Conservation (phyloP, 2,888 invertebrate species). For the Fissipunctia ypsillon region DNA sequence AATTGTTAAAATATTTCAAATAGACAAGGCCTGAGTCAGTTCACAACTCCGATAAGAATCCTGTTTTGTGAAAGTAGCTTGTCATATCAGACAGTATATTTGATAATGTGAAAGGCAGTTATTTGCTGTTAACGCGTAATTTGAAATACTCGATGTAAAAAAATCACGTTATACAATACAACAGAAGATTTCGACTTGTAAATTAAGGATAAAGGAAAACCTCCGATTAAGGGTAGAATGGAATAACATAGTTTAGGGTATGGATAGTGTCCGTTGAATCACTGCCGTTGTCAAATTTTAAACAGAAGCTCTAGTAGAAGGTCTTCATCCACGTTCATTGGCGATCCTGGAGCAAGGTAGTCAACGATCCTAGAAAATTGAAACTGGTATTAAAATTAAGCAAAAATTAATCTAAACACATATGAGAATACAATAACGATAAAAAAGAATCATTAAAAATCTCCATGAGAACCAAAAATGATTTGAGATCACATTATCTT, state of each 20-base stretch:
- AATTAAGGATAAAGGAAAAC: constrained; percentile 24
- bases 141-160: constrained; percentile 50
- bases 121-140: constrained; percentile 52
- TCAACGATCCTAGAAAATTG: constrained; percentile 80
- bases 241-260: constrained; percentile 36
- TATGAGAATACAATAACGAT: background rate
- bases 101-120: constrained; percentile 63
- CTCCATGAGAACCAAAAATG: background rate
- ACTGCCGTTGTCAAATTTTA: constrained; percentile 80
- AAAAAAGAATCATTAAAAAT: background rate
- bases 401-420: background rate
- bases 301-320: constrained; percentile 87
- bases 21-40: constrained; percentile 83
- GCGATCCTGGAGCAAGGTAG: constrained; percentile 87
- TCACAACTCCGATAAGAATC: constrained; percentile 83
- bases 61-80: constrained; percentile 72
- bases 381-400: constrained; percentile 6
- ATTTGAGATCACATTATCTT: background rate
- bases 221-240: constrained; percentile 28
- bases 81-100: constrained; percentile 60
- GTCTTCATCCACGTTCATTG: constrained; percentile 88
- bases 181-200: constrained; percentile 40
- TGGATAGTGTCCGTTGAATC: constrained; percentile 50
- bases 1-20: constrained; percentile 70
- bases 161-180: constrained; percentile 34